phyloP scores from a whole-genome alignment of 2,888 invertebrate species.

The Norana najaformis region DNA sequence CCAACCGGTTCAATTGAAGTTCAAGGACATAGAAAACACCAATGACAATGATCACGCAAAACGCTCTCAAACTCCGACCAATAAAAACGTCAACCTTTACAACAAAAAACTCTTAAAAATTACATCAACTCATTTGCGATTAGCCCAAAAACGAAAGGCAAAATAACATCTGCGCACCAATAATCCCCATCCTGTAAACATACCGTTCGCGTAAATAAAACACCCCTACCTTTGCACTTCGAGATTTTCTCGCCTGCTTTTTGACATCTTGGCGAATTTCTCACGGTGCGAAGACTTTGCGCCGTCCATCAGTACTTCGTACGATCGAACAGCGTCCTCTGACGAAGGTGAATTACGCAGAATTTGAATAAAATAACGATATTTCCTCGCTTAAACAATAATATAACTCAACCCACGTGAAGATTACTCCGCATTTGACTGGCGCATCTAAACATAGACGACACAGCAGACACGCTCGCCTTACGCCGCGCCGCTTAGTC shows the following conservation, averaged over 20 bases:
- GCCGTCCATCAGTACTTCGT: background rate
- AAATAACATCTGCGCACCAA: background rate
- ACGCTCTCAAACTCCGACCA: background rate
- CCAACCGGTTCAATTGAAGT: no score
- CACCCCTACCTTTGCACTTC: background rate
- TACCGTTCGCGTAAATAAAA: background rate
- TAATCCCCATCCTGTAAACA: background rate
- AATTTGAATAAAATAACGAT: background rate
- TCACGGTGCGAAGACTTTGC: background rate
- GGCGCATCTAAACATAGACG: background rate
- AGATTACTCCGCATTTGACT: background rate
- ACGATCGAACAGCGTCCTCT: background rate
- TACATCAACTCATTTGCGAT: background rate
- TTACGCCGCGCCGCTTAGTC: background rate
- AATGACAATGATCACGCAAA: background rate
- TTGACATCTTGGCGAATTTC: background rate
- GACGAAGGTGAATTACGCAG: background rate
- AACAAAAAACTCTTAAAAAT: background rate
- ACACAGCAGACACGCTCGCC: background rate
- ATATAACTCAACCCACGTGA: background rate
- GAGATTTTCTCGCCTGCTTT: background rate
- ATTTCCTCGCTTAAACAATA: background rate
- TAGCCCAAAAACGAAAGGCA: background rate
- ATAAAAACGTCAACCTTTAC: background rate
- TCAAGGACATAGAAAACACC: background rate